These are phyloP conservation scores for Delia radicum DNA, from an alignment of 1,140 invertebrate species.

Conservation along the genomic window DNA sequence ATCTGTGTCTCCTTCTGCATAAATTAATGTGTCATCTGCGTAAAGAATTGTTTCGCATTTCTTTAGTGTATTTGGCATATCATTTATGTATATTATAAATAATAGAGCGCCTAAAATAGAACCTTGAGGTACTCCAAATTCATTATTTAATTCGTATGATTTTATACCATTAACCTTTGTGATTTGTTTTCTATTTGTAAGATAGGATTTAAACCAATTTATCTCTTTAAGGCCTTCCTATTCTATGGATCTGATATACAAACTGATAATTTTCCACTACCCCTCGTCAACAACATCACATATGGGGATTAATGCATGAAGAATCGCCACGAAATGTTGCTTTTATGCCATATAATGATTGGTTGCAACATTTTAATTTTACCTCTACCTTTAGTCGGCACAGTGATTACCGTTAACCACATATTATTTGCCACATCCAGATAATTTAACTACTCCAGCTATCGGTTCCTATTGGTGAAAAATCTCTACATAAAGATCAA, in stretches of 20 bases:
- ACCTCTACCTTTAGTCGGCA: constrained; percentile 77
- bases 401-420: constrained; percentile 75
- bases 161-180: too few species aligned
- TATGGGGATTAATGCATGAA: constrained; percentile 82
- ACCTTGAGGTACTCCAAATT: too few species aligned
- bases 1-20: too few species aligned
- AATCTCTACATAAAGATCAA: constrained; percentile 46
- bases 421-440: constrained; percentile 65
- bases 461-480: constrained; percentile 26
- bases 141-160: too few species aligned
- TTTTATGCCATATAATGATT: constrained; percentile 63
- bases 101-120: too few species aligned
- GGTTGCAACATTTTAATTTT: constrained; percentile 72
- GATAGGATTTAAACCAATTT: too few species aligned
- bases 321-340: constrained; percentile 84
- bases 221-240: constrained; percentile 39
- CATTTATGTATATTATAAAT: too few species aligned
- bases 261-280: constrained; percentile 67
- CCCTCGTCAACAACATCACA: constrained; percentile 59
- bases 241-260: constrained; percentile 46
- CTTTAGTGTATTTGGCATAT: too few species aligned
- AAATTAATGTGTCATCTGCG: too few species aligned
- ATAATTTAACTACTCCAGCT: constrained; percentile 60
- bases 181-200: too few species aligned
- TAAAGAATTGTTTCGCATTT: too few species aligned